Evolutionary conservation across 2,797 vertebrate species (phyloP).

Genomic region (Nasua narica): DNA sequence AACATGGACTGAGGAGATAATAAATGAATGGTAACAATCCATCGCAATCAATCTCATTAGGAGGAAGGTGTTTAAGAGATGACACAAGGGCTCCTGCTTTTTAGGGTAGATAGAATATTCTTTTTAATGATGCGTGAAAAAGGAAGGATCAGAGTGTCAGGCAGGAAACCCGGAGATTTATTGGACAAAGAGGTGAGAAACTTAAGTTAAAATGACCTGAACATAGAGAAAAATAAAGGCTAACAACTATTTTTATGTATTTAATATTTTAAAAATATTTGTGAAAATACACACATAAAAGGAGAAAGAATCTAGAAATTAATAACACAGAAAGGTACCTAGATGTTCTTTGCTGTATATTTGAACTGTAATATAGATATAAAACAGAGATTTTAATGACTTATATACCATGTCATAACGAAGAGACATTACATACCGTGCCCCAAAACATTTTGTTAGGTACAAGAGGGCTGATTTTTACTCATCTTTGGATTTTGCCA

Average conservation of each 20-base stretch:
- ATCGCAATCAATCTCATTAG: neutral
- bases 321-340: neutral
- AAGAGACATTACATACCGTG: neutral
- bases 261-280: slow-evolving; percentile 14
- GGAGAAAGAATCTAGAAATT: neutral
- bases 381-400: neutral
- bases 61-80: slow-evolving; percentile 23
- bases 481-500: neutral
- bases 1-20: neutral
- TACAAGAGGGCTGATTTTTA: neutral
- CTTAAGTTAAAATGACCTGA: neutral
- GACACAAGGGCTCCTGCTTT: neutral
- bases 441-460: slow-evolving; percentile 12
- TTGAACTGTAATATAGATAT: neutral
- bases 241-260: neutral
- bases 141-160: neutral
- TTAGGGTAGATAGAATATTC: neutral
- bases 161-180: neutral
- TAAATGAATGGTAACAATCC: slow-evolving; percentile 19
- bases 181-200: neutral
- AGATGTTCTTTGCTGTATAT: neutral
- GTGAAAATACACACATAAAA: neutral
- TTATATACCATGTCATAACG: neutral
- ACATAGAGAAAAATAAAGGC: neutral
- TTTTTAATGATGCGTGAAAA: slow-evolving; percentile 28